Evolutionary conservation across 1,140 invertebrate species (phyloP).

Genomic region (Drosophila jambulina): DNA sequence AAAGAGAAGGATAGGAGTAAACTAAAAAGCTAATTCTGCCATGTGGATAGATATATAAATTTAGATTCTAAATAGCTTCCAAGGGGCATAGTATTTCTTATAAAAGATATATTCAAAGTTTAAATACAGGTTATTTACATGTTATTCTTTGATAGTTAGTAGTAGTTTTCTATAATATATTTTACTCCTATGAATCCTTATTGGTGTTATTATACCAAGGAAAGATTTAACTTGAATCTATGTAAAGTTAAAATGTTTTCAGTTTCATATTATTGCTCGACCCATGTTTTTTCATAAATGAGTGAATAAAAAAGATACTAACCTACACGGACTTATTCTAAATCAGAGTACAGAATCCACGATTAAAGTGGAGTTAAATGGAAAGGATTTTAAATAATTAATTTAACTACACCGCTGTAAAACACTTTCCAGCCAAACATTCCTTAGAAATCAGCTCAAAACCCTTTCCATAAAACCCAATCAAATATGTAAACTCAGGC

Average conservation of each 20-base stretch:
- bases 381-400: neutral
- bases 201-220: too few relatives aligned
- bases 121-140: too few relatives aligned
- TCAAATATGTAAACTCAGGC: conserved; percentile 36
- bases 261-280: too few relatives aligned
- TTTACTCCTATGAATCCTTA: neutral
- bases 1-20: neutral
- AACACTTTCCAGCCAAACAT: conserved; percentile 20
- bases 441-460: neutral
- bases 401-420: conserved; percentile 1
- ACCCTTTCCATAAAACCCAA: conserved; percentile 32
- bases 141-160: neutral
- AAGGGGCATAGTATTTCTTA: too few relatives aligned
- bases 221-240: neutral
- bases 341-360: neutral
- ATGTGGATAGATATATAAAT: neutral
- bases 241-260: too few relatives aligned
- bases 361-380: neutral
- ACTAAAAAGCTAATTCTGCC: too few relatives aligned
- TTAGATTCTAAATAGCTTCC: too few relatives aligned
- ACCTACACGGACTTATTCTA: neutral
- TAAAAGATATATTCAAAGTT: too few relatives aligned
- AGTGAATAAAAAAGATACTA: too few relatives aligned
- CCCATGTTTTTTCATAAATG: too few relatives aligned
- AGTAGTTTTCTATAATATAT: neutral